Base-by-base conservation (phyloP, 2,797 vertebrate genomes). In the Tokudaia muenninki region DNA sequence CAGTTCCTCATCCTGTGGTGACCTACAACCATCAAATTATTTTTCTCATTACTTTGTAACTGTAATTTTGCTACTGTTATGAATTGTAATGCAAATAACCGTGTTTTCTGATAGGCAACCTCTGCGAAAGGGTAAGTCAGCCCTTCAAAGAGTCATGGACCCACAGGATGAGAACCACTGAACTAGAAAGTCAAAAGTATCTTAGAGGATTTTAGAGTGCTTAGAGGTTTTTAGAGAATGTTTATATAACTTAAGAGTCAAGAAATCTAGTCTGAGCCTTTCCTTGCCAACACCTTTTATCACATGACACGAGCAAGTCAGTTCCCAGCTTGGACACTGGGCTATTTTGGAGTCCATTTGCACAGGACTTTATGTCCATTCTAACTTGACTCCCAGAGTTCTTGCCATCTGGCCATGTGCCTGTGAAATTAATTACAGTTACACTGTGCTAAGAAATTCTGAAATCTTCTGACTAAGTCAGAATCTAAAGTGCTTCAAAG, bases 381-480 rank as follows among this genome's bases (percentile, higher is more conserved):
- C 72, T 47, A 17, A 61, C 63, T 96, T 77, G 91, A 41, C n/a
- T 10, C 10, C 16, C 37, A 67, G 17, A 50, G 16, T 34, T 79
- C 78, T 72, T 11, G 4, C 29, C 14, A 29, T 89, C 90, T 34
- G 52, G 41, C 75, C 14, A 0, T 55, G 44, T 7, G 59, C 34
- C 63, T 77, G 29, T 0, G 47, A 79, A 78, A 52, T 50, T 52
- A 55, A 70, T 87, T 57, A 50, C 9, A 29, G 9, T 31, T 26
- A 19, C 29, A 75, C 2, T 63, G n/a, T 83, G 79, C 37, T 82
- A 29, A 96, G 72, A 92, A 50, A 61, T 92, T 93, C 88, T 80
- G 13, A 61, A 84, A 74, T 21, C 50, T 92, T 91, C 78, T 59
- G 12, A 52, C 47, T 47, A 34, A 94, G 67, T 22, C 16, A 94